Evolutionary conservation across 2,888 invertebrate genomes (phyloP).

Genomic region (Leucania comma): DNA sequence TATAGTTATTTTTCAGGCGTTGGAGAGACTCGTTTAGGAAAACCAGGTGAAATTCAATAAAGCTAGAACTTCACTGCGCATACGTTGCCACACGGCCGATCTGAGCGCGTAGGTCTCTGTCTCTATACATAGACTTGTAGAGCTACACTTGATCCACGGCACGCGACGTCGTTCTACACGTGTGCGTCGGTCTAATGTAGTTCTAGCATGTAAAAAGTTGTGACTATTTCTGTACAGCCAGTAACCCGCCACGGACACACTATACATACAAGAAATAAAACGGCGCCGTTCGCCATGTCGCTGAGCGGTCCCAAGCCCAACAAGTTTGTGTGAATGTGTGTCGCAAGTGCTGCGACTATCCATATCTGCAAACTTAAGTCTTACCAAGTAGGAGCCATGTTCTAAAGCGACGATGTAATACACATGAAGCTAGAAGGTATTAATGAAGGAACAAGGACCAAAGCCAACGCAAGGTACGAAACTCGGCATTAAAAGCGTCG

Average conservation of each 20-base stretch:
- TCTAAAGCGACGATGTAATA: slow-evolving; percentile 61
- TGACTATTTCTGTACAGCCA: slow-evolving; percentile 72
- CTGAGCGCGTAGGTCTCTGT: no score
- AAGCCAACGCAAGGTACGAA: slow-evolving; percentile 52
- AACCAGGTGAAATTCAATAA: slow-evolving; percentile 5
- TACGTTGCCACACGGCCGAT: no score
- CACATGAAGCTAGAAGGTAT: slow-evolving; percentile 50
- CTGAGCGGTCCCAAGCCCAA: slow-evolving; percentile 70
- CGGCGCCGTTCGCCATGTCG: slow-evolving; percentile 62
- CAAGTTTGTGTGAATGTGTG: slow-evolving; percentile 63
- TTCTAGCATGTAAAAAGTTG: slow-evolving; percentile 58
- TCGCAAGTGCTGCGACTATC: slow-evolving; percentile 43
- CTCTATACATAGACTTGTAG: no score
- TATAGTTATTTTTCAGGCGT: slow-evolving; percentile 2
- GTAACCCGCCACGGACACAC: slow-evolving; percentile 66
- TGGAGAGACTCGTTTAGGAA: slow-evolving; percentile 4
- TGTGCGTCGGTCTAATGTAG: no score
- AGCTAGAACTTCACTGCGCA: no score
- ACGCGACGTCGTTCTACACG: no score
- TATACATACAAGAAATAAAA: slow-evolving; percentile 74
- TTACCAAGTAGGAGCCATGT: slow-evolving; percentile 41
- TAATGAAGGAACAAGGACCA: slow-evolving; percentile 45
- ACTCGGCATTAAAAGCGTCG: slow-evolving; percentile 50
- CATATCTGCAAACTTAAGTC: slow-evolving; percentile 52
- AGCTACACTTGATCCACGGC: no score